Conservation (phyloP, 2,888 invertebrate genomes). For the Agonopterix subpropinquella region DNA sequence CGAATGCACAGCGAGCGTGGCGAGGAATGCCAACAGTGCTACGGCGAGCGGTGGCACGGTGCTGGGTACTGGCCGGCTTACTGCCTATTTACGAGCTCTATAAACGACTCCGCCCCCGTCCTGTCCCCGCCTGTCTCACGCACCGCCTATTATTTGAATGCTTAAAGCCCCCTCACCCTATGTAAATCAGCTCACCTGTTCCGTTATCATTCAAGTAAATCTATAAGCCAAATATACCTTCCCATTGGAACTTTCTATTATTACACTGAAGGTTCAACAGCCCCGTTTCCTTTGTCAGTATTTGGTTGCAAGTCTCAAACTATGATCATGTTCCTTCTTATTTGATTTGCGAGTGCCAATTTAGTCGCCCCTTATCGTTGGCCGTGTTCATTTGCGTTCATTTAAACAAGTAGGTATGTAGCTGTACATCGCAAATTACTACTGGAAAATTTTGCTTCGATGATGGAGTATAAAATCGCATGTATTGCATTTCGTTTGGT, state of each 20-base stretch:
- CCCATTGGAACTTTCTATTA: constrained; percentile 6
- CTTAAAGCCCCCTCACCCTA: constrained; percentile 11
- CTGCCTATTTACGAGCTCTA: constrained; percentile 39
- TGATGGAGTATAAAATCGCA: constrained; percentile 1
- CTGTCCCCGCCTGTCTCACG: constrained; percentile 17
- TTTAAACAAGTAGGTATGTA: constrained; percentile 19
- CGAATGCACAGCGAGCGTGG: constrained; percentile 21
- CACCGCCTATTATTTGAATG: constrained; percentile 9
- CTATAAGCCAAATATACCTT: constrained; percentile 5
- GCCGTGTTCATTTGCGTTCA: constrained; percentile 40
- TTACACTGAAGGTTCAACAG: constrained; percentile 22
- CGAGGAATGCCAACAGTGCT: constrained; percentile 29
- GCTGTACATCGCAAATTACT: constrained; percentile 16
- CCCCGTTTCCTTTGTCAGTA: constrained; percentile 26
- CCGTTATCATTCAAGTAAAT: constrained; percentile 7
- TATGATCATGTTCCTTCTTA: constrained; percentile 24
- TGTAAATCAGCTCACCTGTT: constrained; percentile 12
- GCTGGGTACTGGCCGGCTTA: constrained; percentile 27
- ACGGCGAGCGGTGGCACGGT: constrained; percentile 3
- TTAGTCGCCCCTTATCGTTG: constrained; percentile 40
- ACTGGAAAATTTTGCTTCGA: constrained; percentile 24
- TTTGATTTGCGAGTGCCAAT: constrained; percentile 38
- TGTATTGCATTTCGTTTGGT: constrained; percentile 34
- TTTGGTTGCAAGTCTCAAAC: constrained; percentile 24
- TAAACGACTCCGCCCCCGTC: constrained; percentile 32